Evolutionary conservation across 2,797 vertebrate species (phyloP).

Genomic region (Cephalopachus bancanus): DNA sequence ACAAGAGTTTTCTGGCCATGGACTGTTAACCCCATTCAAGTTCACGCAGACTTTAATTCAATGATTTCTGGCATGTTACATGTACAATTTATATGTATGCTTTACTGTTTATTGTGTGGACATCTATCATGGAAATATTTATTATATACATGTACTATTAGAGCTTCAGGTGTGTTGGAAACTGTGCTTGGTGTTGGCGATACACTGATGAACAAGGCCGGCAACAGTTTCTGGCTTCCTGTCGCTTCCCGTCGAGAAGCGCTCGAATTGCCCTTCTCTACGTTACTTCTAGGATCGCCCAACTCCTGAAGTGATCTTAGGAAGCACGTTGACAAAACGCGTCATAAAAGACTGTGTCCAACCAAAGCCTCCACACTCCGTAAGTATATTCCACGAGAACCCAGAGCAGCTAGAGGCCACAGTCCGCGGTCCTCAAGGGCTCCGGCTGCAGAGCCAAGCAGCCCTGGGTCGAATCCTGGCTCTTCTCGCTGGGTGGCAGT

Average conservation of each 20-base stretch:
- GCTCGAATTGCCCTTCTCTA: not conserved
- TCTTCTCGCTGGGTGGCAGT: not conserved
- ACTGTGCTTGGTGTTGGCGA: not conserved
- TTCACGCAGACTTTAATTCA: not conserved
- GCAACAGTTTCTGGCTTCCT: not conserved
- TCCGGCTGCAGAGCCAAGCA: not conserved
- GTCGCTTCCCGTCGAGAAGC: not conserved
- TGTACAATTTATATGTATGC: not conserved
- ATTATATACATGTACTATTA: not conserved
- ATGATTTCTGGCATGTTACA: not conserved
- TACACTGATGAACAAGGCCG: not conserved
- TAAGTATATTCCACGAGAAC: not conserved
- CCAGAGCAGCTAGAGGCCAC: not conserved
- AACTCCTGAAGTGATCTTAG: not conserved
- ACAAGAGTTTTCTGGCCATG: not conserved
- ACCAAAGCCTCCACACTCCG: not conserved
- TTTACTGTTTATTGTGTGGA: not conserved
- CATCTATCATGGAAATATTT: not conserved
- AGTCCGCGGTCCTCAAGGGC: not conserved
- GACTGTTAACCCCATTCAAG: not conserved
- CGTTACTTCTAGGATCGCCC: not conserved
- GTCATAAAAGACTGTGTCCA: not conserved
- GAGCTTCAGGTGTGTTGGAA: slow-evolving; percentile 8
- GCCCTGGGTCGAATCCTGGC: not conserved
- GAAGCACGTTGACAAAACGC: not conserved